These are phyloP conservation scores for Ceratitis capitata DNA, from an alignment of 1,140 invertebrate species.

Conservation along the genomic window DNA sequence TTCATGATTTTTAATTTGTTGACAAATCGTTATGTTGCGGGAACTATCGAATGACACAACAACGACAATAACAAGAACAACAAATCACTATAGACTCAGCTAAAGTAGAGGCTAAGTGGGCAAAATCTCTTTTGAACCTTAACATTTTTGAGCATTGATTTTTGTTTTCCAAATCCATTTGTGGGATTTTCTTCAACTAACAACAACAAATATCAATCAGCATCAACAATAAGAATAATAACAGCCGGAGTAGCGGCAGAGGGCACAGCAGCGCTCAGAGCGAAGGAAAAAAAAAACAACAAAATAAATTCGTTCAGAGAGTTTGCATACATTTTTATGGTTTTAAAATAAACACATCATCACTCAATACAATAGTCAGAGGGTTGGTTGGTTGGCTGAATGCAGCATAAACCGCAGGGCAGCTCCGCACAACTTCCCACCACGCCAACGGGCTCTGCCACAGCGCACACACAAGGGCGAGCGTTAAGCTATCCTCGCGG, in stretches of 20 bases:
- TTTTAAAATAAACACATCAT: neutral
- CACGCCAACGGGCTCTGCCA: neutral
- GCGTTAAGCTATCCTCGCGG: constrained; percentile 34
- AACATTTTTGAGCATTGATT: neutral
- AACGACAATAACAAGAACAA: neutral
- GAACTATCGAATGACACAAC: constrained; percentile 11
- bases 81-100: neutral
- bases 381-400: constrained; percentile 27
- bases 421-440: neutral
- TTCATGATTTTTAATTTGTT: constrained; percentile 11
- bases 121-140: neutral
- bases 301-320: too few species aligned
- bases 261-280: neutral
- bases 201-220: neutral
- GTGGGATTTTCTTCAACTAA: constrained; percentile 35
- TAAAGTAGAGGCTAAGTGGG: neutral
- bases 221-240: constrained; percentile 19
- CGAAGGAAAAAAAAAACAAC: neutral
- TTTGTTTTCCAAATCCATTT: constrained; percentile 35
- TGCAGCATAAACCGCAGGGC: neutral
- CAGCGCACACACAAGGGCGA: too few species aligned
- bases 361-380: too few species aligned
- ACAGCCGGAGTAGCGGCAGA: too few species aligned
- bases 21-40: constrained; percentile 28
- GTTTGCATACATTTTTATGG: constrained; percentile 18